These are phyloP conservation scores for Patella depressa DNA, from an alignment of 2,888 invertebrate genomes.

Conservation along the genomic window DNA sequence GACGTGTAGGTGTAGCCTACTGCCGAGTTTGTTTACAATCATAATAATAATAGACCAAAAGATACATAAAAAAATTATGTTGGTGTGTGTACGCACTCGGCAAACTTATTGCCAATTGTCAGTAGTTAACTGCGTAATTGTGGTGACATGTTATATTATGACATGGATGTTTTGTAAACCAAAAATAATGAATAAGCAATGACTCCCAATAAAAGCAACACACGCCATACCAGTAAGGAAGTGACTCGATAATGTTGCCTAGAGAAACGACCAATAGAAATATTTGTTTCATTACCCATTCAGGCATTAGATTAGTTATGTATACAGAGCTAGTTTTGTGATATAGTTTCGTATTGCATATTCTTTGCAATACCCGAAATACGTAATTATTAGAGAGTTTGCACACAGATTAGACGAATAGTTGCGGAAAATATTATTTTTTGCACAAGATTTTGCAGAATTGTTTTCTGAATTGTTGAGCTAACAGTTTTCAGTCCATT, in stretches of 20 bases:
- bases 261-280: slow-evolving; percentile 44
- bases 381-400: not conserved
- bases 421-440: not conserved
- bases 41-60: too few relatives aligned
- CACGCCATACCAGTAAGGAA: slow-evolving; percentile 25
- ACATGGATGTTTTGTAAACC: too few relatives aligned
- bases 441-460: not conserved
- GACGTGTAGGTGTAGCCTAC: too few relatives aligned
- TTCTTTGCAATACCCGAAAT: not conserved
- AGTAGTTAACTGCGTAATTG: too few relatives aligned
- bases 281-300: slow-evolving; percentile 6
- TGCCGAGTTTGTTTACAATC: too few relatives aligned
- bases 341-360: slow-evolving; percentile 18
- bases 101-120: too few relatives aligned
- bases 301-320: slow-evolving; percentile 22
- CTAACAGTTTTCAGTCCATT: not conserved
- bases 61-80: too few relatives aligned
- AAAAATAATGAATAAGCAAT: too few relatives aligned
- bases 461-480: too few relatives aligned
- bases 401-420: not conserved
- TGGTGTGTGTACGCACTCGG: too few relatives aligned
- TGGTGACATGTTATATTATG: too few relatives aligned
- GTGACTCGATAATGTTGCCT: slow-evolving; percentile 38
- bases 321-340: slow-evolving; percentile 19
- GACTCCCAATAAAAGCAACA: not conserved